These are phyloP conservation scores for Hipposideros larvatus DNA, from an alignment of 2,797 vertebrate genomes.

Conservation along the genomic window DNA sequence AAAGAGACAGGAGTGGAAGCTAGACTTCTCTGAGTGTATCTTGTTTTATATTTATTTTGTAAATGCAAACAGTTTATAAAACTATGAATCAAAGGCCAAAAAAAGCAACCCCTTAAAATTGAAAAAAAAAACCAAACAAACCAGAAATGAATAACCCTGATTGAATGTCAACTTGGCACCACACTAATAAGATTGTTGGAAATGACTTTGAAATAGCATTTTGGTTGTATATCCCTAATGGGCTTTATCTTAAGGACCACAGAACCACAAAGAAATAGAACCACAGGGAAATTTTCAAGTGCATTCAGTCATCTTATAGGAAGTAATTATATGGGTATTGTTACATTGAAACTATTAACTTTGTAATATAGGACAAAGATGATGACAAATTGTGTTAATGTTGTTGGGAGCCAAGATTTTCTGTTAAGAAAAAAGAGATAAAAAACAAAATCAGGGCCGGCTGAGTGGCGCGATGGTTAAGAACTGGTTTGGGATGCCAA, in stretches of 20 bases:
- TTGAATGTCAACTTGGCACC: neutral
- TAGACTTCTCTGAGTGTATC: neutral
- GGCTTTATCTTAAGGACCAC: neutral
- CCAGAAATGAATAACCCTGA: neutral
- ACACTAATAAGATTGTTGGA: neutral
- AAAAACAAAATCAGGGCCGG: neutral
- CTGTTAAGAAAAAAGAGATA: neutral
- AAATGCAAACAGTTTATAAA: neutral
- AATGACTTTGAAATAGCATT: neutral
- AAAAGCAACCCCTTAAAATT: neutral
- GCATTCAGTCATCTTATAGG: neutral
- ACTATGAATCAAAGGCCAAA: neutral
- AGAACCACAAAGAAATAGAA: neutral
- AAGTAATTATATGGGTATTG: neutral
- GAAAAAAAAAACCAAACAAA: neutral
- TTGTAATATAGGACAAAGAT: neutral
- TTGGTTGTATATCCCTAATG: neutral
- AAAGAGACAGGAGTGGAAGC: neutral
- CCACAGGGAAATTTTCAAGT: neutral
- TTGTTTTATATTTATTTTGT: neutral
- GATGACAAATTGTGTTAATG: neutral
- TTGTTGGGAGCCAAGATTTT: slow-evolving; percentile 2
- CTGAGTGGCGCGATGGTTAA: too few species aligned
- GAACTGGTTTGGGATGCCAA: too few species aligned
- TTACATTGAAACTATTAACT: neutral